Evolutionary conservation across 1,140 invertebrate species (phyloP).

Genomic region (Cydia strobilella): DNA sequence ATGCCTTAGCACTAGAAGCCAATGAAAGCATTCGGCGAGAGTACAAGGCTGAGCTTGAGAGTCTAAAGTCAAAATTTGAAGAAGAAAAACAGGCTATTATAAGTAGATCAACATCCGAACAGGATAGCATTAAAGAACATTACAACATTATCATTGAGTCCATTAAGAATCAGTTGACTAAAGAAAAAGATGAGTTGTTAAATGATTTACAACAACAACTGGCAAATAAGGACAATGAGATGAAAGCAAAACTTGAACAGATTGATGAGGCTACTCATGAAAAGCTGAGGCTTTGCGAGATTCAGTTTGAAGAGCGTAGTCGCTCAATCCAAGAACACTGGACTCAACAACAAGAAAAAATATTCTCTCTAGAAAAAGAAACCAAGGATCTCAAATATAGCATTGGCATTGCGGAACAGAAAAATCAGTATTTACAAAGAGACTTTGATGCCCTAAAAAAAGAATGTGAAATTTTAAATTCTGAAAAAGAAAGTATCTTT

Average conservation of each 20-base stretch:
- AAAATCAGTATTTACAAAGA: slow-evolving; percentile 51
- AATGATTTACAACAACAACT: slow-evolving; percentile 61
- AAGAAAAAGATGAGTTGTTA: slow-evolving; percentile 65
- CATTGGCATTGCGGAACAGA: slow-evolving; percentile 54
- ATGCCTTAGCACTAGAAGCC: slow-evolving; percentile 74
- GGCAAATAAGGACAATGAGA: slow-evolving; percentile 62
- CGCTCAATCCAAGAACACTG: slow-evolving; percentile 66
- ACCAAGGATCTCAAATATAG: slow-evolving; percentile 62
- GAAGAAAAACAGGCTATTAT: slow-evolving; percentile 71
- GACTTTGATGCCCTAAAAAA: slow-evolving; percentile 57
- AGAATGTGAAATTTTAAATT: slow-evolving; percentile 52
- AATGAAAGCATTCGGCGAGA: slow-evolving; percentile 77
- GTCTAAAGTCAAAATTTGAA: slow-evolving; percentile 68
- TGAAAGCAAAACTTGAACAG: slow-evolving; percentile 74
- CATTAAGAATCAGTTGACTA: slow-evolving; percentile 55
- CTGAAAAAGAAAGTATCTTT: slow-evolving; percentile 49
- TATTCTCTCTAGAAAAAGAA: slow-evolving; percentile 62
- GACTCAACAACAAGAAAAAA: slow-evolving; percentile 57
- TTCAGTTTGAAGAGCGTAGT: slow-evolving; percentile 75
- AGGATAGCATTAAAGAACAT: slow-evolving; percentile 64
- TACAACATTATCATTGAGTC: slow-evolving; percentile 60
- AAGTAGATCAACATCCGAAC: slow-evolving; percentile 63
- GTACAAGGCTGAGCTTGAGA: slow-evolving; percentile 74
- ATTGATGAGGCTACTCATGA: slow-evolving; percentile 71
- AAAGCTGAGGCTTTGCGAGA: slow-evolving; percentile 74